Base-by-base conservation (phyloP, 2,888 invertebrate species). In the Amblyteles armatorius region DNA sequence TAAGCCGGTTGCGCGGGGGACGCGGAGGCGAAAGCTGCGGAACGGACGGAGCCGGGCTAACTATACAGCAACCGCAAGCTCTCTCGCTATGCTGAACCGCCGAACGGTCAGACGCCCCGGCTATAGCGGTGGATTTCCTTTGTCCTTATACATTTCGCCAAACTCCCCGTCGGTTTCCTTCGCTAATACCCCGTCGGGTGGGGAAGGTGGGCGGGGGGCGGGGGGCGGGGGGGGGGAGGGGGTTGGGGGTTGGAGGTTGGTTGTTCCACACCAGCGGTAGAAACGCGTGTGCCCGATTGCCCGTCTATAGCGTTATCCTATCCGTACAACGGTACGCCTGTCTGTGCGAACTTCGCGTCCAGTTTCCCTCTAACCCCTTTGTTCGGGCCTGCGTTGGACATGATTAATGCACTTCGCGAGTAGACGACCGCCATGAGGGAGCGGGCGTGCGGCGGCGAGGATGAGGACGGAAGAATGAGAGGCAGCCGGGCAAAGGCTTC, bases 371-470 rank as follows among this genome's bases (percentile, higher is more conserved):
- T 78, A 63, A 26, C 63, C 81, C 44, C 79, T 85, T 85, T 85
- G 85, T 85, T 79, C 71, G 40, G 76, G 26, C 44, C 82, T 85
- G 85, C 82, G 76, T 79, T 76, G 36, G 85, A 82, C 76, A 76
- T 79, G 82, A 85, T 85, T 85, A 85, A 85, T 85, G 82, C 76
- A 78, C 82, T 82, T 82, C 65, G 65, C 74, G 72, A 82, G 79
- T 76, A 74, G 76, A 79, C 36, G 22, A 26, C 60, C 67, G 36
- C 55, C 44, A 36, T 65, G 55, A 33, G 74, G 16, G 29, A 48
- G 29, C 50, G 60, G 22, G 36, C 19, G 11, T 19, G 36, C 55
- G 73, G 63, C 63, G 72, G 65, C 55, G 78, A 11, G 68, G 40
- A 67, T 52, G 36, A 60, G 76, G 50, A 57, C 40, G 60, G 78